Conservation (phyloP, 1,140 invertebrate genomes). For the Conopomorpha cramerella region DNA sequence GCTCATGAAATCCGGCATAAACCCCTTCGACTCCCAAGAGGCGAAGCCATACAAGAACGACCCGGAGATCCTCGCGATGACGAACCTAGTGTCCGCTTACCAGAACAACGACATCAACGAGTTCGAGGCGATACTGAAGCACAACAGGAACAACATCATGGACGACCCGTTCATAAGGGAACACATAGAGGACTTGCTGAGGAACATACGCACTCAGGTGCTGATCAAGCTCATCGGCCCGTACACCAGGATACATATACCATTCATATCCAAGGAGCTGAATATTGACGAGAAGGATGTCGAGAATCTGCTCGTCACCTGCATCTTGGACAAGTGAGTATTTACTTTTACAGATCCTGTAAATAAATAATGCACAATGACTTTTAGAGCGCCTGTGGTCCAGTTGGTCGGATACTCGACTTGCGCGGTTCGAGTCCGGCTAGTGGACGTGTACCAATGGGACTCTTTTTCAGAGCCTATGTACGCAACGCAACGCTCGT, state of each 20-base stretch:
- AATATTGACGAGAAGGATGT: conserved; percentile 97
- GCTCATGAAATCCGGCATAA: conserved; percentile 99
- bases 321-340: conserved; percentile 92
- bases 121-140: conserved; percentile 95
- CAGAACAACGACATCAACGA: conserved; percentile 99
- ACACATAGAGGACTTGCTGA: conserved; percentile 96
- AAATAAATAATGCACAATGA: too few relatives aligned
- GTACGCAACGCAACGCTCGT: too few relatives aligned
- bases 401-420: too few relatives aligned
- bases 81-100: conserved; percentile 97
- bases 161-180: conserved; percentile 99
- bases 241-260: conserved; percentile 97
- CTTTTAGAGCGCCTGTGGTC: too few relatives aligned
- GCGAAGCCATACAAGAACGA: conserved; percentile 99
- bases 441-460: too few relatives aligned
- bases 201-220: conserved; percentile 98
- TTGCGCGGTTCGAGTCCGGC: too few relatives aligned
- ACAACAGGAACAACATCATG: conserved; percentile 97
- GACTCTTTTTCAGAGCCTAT: too few relatives aligned
- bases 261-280: conserved; percentile 96
- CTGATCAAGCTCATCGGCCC: conserved; percentile 97
- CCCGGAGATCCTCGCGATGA: conserved; percentile 99
- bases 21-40: conserved; percentile 99
- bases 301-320: conserved; percentile 96
- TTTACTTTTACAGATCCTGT: too few relatives aligned